A percentile compares a stretch with the other conserved stretches of the same genome.
These are phyloP conservation scores for Slavum lentiscoides DNA, from an alignment of 2,888 invertebrate species.

Conservation along the genomic window DNA sequence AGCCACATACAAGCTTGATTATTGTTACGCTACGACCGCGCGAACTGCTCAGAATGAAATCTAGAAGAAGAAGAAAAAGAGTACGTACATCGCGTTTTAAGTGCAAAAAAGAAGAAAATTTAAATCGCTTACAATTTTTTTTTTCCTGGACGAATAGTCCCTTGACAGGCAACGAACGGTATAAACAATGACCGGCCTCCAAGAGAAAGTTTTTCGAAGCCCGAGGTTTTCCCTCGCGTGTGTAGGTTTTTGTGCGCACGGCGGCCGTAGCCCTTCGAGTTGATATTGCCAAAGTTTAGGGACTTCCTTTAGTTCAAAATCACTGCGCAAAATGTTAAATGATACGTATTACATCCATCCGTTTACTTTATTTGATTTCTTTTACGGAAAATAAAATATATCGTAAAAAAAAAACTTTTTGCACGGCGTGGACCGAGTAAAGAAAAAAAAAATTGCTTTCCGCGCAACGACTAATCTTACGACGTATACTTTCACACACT, in stretches of 20 bases:
- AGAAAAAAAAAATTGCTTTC: not conserved
- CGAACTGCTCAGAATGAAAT: too few relatives aligned
- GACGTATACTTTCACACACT: not conserved
- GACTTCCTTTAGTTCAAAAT: not conserved
- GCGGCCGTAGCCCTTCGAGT: not conserved
- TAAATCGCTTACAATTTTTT: not conserved
- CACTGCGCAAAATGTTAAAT: constrained; percentile 1
- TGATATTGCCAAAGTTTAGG: constrained; percentile 23
- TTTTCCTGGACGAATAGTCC: not conserved
- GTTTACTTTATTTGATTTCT: not conserved
- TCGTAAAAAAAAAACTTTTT: not conserved
- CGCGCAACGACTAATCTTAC: not conserved
- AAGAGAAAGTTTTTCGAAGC: not conserved
- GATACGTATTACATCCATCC: not conserved
- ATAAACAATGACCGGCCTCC: not conserved
- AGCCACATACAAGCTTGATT: too few relatives aligned
- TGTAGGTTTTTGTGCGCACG: not conserved
- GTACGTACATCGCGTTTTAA: not conserved
- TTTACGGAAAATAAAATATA: not conserved
- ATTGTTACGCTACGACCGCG: too few relatives aligned
- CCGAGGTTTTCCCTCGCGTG: not conserved
- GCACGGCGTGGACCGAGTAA: not conserved
- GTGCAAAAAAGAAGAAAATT: not conserved
- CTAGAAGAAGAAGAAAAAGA: not conserved
- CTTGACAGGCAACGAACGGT: not conserved